Percentiles rank a stretch among this genome's conserved stretches.
Conservation (phyloP, 2,113 vertebrate species). For the Brachionichthys hirsutus region DNA sequence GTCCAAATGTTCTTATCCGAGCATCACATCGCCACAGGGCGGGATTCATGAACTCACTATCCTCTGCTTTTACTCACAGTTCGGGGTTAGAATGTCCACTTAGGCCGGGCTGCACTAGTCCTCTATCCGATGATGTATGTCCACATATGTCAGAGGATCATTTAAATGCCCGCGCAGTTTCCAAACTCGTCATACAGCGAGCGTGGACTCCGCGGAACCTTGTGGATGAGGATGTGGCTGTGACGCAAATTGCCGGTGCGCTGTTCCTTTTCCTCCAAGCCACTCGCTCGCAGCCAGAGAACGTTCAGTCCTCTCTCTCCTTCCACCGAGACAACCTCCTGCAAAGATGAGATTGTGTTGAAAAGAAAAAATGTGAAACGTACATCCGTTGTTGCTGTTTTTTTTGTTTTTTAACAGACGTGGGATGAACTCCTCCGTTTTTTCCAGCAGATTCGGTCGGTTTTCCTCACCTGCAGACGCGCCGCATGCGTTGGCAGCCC, state of each 20-base stretch:
- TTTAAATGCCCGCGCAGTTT: conserved; percentile 57
- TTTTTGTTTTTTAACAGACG: conserved; percentile 11
- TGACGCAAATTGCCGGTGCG: conserved; percentile 42
- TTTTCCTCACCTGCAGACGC: conserved; percentile 91
- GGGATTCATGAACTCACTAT: conserved; percentile 38
- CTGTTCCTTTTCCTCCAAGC: conserved; percentile 52
- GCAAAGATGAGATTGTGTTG: conserved; percentile 3
- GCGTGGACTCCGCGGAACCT: conserved; percentile 33
- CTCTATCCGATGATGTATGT: conserved; percentile 42
- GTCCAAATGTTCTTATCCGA: conserved; percentile 40
- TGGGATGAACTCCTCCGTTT: conserved; percentile 66
- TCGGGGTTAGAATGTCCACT: conserved; percentile 29
- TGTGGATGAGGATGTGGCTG: conserved; percentile 23
- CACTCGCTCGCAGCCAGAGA: conserved; percentile 38
- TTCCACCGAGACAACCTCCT: conserved; percentile 24
- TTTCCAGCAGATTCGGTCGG: too few relatives aligned
- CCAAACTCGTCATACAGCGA: conserved; percentile 45
- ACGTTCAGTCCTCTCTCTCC: conserved; percentile 42
- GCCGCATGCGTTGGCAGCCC: conserved; percentile 87
- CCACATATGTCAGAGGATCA: conserved; percentile 43
- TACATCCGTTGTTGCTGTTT: conserved; percentile 60
- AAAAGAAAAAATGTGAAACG: conserved; percentile 24
- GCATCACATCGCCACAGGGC: conserved; percentile 34
- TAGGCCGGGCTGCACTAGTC: conserved; percentile 51
- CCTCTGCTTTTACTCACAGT: conserved; percentile 49